Evolutionary conservation across 2,113 vertebrate genomes (phyloP).

Genomic region (Progne subis): DNA sequence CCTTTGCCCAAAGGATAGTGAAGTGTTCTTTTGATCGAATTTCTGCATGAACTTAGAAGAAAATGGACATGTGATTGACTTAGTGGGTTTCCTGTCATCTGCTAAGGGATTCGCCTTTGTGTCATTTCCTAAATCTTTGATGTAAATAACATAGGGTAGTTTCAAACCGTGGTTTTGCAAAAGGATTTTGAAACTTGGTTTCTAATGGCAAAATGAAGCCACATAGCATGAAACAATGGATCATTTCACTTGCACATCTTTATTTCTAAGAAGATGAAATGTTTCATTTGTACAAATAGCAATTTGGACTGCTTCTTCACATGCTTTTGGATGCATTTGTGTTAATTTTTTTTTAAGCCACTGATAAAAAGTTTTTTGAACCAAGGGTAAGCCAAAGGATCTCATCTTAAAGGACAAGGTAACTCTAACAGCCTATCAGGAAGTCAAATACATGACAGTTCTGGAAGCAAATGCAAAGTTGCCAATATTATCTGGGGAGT

Average conservation of each 20-base stretch:
- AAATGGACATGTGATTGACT: not conserved
- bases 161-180: not conserved
- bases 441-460: not conserved
- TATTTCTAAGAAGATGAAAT: not conserved
- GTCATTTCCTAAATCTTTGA: not conserved
- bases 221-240: not conserved
- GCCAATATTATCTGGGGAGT: slow-evolving; percentile 17
- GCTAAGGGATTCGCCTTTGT: not conserved
- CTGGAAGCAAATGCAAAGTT: slow-evolving; percentile 30
- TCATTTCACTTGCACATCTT: not conserved
- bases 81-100: not conserved
- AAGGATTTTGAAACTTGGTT: not conserved
- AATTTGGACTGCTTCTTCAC: not conserved
- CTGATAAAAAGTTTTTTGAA: not conserved
- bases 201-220: not conserved
- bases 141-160: not conserved
- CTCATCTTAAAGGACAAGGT: not conserved
- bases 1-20: not conserved
- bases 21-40: not conserved
- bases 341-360: not conserved
- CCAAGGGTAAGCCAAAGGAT: not conserved
- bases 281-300: not conserved
- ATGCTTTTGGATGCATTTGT: not conserved
- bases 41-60: not conserved
- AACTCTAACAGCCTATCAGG: not conserved